Percentiles rank a stretch among this genome's conserved stretches.
Evolutionary conservation across 2,113 vertebrate genomes (phyloP).

Genomic region (Erythrocercus mccallii): DNA sequence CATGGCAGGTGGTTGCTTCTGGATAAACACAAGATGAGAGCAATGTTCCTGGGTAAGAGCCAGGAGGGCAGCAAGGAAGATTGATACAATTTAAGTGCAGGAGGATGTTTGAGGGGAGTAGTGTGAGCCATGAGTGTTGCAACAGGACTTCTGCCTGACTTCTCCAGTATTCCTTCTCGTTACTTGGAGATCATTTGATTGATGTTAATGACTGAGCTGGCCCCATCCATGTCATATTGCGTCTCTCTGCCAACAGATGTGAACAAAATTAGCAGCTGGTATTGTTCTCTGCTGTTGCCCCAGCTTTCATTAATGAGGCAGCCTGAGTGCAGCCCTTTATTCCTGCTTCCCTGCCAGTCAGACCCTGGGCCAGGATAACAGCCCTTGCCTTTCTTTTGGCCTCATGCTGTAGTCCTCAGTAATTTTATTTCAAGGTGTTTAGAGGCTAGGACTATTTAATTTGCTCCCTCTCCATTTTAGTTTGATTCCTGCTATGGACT

Average conservation of each 20-base stretch:
- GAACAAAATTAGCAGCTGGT: background rate
- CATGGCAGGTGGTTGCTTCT: background rate
- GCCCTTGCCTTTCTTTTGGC: background rate
- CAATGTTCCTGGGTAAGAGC: background rate
- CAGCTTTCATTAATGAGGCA: background rate
- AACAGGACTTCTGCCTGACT: background rate
- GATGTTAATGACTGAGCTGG: background rate
- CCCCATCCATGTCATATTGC: background rate
- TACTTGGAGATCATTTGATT: background rate
- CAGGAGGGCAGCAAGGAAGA: background rate
- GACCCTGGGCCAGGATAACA: background rate
- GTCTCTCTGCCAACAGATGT: background rate
- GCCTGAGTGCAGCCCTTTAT: background rate
- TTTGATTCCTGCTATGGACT: background rate
- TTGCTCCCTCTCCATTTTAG: background rate
- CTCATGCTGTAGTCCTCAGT: background rate
- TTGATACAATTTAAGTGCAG: background rate
- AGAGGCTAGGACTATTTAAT: background rate
- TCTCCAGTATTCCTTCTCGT: background rate
- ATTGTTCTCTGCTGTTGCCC: background rate
- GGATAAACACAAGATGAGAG: background rate
- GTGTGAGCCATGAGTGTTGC: background rate
- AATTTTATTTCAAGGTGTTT: background rate
- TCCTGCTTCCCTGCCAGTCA: background rate
- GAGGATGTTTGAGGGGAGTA: accelerated